phyloP scores from a whole-genome alignment of 2,797 vertebrate species.

The Gadopsis marmoratus region DNA sequence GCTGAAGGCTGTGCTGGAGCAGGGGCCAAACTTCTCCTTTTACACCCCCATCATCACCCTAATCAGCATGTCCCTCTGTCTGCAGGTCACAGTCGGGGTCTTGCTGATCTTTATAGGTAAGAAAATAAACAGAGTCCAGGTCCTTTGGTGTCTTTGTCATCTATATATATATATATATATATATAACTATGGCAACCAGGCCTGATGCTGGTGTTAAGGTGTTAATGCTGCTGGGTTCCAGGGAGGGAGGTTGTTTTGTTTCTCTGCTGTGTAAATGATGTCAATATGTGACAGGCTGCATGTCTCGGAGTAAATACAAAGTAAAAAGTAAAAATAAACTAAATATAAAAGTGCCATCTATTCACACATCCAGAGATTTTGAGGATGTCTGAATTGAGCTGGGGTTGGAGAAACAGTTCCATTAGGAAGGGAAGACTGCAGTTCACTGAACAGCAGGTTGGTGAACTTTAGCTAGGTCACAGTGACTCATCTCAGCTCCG shows the following conservation, averaged over 20 bases:
- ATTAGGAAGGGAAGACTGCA: background rate
- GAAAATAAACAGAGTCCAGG: conserved; percentile 55
- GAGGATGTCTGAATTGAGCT: background rate
- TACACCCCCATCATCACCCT: conserved; percentile 86
- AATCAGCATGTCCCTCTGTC: conserved; percentile 89
- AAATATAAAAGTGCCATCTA: background rate
- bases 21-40: conserved; percentile 86
- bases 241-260: conserved; percentile 7
- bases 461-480: conserved; percentile 47
- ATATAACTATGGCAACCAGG: conserved; percentile 61
- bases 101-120: conserved; percentile 93
- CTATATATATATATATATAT: background rate
- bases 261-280: conserved; percentile 29
- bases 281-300: conserved; percentile 24
- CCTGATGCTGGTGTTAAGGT: conserved; percentile 27
- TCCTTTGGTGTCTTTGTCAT: conserved; percentile 23
- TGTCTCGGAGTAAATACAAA: conserved; percentile 21
- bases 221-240: conserved; percentile 53
- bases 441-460: conserved; percentile 31
- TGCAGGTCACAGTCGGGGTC: conserved; percentile 91
- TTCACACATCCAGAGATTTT: background rate
- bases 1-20: conserved; percentile 91
- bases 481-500: conserved; percentile 44
- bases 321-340: background rate
- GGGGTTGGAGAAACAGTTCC: background rate